A percentile compares a stretch with the other conserved stretches of the same genome.
These are phyloP conservation scores for Drosophila tsacasi DNA, from an alignment of 1,140 invertebrate species.

Conservation along the genomic window DNA sequence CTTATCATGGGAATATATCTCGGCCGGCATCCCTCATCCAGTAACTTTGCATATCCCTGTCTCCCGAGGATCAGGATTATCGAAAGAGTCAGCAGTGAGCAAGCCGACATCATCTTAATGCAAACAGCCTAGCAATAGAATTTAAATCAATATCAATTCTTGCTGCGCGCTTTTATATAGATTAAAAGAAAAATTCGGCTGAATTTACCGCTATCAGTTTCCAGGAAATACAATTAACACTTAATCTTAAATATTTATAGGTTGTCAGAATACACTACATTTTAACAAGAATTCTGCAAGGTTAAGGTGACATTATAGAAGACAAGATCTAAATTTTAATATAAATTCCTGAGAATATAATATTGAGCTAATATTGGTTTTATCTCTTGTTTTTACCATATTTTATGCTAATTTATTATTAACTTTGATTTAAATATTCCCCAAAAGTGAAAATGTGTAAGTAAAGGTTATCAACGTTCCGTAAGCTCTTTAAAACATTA, in stretches of 20 bases:
- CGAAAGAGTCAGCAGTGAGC: neutral
- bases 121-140: neutral
- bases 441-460: too few species aligned
- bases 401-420: too few species aligned
- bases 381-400: too few species aligned
- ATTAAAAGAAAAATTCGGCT: neutral
- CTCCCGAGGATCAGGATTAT: neutral
- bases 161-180: neutral
- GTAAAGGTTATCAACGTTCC: too few species aligned
- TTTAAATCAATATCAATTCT: neutral
- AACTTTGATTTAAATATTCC: too few species aligned
- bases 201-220: neutral
- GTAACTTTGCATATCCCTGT: neutral
- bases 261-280: neutral
- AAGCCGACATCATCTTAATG: neutral
- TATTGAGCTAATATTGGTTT: too few species aligned
- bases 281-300: neutral
- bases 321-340: too few species aligned
- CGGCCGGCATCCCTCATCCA: neutral
- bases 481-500: too few species aligned
- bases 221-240: neutral
- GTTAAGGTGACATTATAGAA: neutral
- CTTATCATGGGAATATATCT: constrained; percentile 2
- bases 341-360: too few species aligned
- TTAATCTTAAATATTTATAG: neutral